phyloP scores from a whole-genome alignment of 2,113 vertebrate genomes.

The Myocastor coypus region DNA sequence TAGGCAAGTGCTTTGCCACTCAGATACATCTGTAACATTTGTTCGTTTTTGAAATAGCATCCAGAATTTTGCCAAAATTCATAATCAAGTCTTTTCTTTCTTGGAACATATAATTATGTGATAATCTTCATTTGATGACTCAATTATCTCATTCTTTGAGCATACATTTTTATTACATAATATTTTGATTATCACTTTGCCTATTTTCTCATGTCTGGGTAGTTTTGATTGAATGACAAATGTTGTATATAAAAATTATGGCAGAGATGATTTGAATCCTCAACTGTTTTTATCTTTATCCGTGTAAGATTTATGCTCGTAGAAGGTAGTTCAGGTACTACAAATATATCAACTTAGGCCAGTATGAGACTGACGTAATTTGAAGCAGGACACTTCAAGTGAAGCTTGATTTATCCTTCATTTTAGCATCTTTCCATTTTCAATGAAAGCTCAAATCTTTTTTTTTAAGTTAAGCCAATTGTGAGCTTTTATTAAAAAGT shows the following conservation, averaged over 20 bases:
- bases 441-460: background rate
- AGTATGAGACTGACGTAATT: background rate
- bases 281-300: background rate
- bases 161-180: background rate
- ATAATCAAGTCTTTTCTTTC: background rate
- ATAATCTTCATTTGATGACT: slow-evolving; percentile 37
- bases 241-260: background rate
- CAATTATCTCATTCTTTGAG: background rate
- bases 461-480: too few species aligned
- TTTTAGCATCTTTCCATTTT: slow-evolving; percentile 11
- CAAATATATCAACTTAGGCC: slow-evolving; percentile 37
- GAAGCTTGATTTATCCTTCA: slow-evolving; percentile 27
- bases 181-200: slow-evolving; percentile 19
- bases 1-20: background rate
- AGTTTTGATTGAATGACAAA: background rate
- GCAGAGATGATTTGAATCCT: slow-evolving; percentile 4
- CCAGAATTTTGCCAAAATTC: slow-evolving; percentile 15
- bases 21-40: background rate
- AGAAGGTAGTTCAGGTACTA: slow-evolving; percentile 1
- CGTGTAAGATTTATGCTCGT: slow-evolving; percentile 42
- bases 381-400: background rate
- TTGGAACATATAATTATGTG: slow-evolving; percentile 10
- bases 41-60: background rate
- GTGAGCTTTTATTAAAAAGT: too few species aligned
- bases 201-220: slow-evolving; percentile 29